These are phyloP conservation scores for Ophraella communa DNA, from an alignment of 2,888 invertebrate genomes.

Conservation along the genomic window DNA sequence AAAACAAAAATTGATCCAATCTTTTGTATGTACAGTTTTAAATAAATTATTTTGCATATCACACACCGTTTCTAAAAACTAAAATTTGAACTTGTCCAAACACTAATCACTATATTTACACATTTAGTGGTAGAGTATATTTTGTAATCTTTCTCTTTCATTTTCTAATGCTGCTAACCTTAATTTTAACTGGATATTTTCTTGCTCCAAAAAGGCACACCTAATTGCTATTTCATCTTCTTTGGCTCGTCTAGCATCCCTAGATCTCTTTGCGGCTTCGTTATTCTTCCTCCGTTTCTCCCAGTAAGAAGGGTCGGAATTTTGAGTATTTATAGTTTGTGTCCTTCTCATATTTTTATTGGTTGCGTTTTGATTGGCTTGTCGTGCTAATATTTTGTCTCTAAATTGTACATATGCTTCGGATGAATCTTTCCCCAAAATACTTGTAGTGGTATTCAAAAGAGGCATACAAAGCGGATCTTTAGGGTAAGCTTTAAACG, in stretches of 20 bases:
- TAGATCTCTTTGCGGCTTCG: conserved; percentile 91
- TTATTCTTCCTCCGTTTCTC: conserved; percentile 91
- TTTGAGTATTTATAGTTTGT: conserved; percentile 41
- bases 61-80: not conserved
- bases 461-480: conserved; percentile 69
- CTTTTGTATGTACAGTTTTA: conserved; percentile 1
- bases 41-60: conserved; percentile 1
- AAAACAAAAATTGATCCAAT: not conserved
- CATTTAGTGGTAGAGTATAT: conserved; percentile 23
- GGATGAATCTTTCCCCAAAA: conserved; percentile 66
- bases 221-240: conserved; percentile 92
- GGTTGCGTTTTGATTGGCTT: conserved; percentile 62
- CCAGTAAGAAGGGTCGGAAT: conserved; percentile 79
- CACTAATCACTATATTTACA: not conserved
- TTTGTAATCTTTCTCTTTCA: conserved; percentile 47
- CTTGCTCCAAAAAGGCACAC: conserved; percentile 85
- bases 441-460: conserved; percentile 59
- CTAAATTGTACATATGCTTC: conserved; percentile 77
- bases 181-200: conserved; percentile 75
- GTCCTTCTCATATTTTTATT: conserved; percentile 76
- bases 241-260: conserved; percentile 87
- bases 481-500: conserved; percentile 76
- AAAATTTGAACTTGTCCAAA: not conserved
- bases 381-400: conserved; percentile 69
- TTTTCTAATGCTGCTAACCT: conserved; percentile 42